phyloP scores from a whole-genome alignment of 2,113 vertebrate species.

The Bubo bubo region DNA sequence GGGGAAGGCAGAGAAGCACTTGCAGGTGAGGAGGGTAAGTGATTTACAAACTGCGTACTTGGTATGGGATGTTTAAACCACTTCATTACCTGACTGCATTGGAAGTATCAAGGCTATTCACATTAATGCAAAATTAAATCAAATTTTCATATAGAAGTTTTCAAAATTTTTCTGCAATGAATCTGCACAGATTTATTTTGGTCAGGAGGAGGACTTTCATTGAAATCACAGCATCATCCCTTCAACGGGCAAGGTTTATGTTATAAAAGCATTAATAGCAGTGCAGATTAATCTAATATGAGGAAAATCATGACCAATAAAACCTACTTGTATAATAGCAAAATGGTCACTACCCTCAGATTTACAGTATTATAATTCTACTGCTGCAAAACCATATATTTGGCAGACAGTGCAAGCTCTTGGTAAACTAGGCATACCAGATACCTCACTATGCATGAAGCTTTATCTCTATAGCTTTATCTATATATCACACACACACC shows the following conservation, averaged over 20 bases:
- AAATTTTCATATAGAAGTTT: not conserved
- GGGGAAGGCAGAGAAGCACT: not conserved
- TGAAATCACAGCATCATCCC: not conserved
- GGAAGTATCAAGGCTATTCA: not conserved
- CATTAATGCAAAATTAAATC: not conserved
- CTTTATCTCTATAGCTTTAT: not conserved
- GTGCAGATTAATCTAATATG: not conserved
- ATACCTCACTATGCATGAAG: accelerated
- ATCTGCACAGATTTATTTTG: not conserved
- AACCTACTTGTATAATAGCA: not conserved
- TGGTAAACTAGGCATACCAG: not conserved
- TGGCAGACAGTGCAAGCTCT: not conserved
- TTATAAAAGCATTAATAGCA: not conserved
- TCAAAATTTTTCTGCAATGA: not conserved
- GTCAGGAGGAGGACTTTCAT: not conserved
- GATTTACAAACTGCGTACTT: not conserved
- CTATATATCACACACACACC: not conserved
- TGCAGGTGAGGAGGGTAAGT: not conserved
- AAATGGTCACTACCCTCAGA: not conserved
- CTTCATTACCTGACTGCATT: not conserved
- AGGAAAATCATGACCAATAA: not conserved
- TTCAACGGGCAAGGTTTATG: not conserved
- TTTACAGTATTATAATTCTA: not conserved
- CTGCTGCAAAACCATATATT: not conserved
- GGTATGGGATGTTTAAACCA: not conserved